Evolutionary conservation across 1,140 invertebrate species (phyloP), one percentile per base, ranked within the genome.

Genomic region (Zaprionus capensis): DNA sequence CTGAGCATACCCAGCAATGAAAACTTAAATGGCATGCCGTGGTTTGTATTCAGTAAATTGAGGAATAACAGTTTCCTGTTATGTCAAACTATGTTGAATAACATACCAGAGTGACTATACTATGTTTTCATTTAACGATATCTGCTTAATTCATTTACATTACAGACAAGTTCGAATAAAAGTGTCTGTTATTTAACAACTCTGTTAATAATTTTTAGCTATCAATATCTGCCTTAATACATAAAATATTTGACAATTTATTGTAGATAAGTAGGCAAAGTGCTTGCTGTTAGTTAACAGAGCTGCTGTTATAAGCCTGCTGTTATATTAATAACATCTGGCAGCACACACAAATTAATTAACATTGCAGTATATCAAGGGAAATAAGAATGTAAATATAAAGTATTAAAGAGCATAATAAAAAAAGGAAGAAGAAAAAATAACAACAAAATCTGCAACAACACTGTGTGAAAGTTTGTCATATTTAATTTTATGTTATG

Each of bases 401-500:
- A 12, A 14, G n/a, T 17, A 46, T 46, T 46, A 46, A 46, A 46
- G 3, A n/a, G 41, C 41, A 44, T 17, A n/a, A 17, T 46, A 17
- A 46, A 17, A 22, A 22, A 17, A 34, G 31, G 3, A 34, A 11
- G 9, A n/a, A 9, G 41, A 46, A 9, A 46, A 46, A 46, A n/a
- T n/a, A 46, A 46, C 41, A 17, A 36, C 7, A 15, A 38, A 14
- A 38, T 38, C 4, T 9, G 6, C 12, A 9, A 44, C n/a, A 44
- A 7, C 17, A 17, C n/a, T 7, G 6, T n/a, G 0, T 17, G n/a
- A n/a, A 46, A 46, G 41, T 46, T 46, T 46, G 41, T 46, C 41
- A 46, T 46, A 46, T 17, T 46, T 46, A 46, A 46, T 17, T 46
- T 46, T 46, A 46, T 46, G n/a, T 46, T 46, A 46, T 46, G 41